Evolutionary conservation across 92 coral and sea anemone genomes (phyloP).

Genomic region (Zoanthus sociatus): DNA sequence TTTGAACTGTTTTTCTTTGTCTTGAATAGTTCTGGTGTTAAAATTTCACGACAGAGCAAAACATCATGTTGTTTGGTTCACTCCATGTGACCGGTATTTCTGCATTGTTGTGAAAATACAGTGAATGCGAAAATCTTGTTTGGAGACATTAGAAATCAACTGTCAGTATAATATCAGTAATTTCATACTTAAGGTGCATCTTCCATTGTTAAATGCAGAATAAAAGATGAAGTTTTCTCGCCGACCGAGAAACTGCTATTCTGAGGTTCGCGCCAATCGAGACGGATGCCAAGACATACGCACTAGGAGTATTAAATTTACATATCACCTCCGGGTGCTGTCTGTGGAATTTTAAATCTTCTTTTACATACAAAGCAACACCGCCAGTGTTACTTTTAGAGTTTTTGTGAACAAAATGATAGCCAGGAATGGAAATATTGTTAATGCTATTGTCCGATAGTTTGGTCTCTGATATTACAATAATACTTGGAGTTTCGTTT

Average conservation of each 20-base stretch:
- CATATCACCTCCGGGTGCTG: conserved; percentile 13
- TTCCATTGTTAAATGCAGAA: too few relatives aligned
- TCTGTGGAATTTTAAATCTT: background rate
- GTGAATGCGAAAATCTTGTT: background rate
- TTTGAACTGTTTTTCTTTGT: conserved; percentile 15
- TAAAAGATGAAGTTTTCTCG: conserved; percentile 2
- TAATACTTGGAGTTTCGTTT: too few relatives aligned
- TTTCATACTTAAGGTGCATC: background rate
- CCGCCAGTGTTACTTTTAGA: too few relatives aligned
- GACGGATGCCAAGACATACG: conserved; percentile 27
- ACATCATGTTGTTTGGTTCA: conserved; percentile 18
- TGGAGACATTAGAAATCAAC: background rate
- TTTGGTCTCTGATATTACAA: too few relatives aligned
- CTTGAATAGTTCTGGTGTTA: conserved; percentile 13
- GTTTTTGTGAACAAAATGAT: too few relatives aligned
- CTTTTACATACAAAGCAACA: too few relatives aligned
- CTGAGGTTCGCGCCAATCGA: conserved; percentile 9
- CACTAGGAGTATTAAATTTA: background rate
- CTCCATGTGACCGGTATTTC: conserved; percentile 22
- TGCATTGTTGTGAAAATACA: conserved; percentile 8
- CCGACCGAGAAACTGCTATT: conserved; percentile 8
- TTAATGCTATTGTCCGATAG: too few relatives aligned
- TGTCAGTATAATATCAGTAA: background rate
- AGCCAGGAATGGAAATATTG: too few relatives aligned
- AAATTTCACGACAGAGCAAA: conserved; percentile 13